Conservation (phyloP, 2,888 invertebrate species). For the Neoitamus cyanurus region DNA sequence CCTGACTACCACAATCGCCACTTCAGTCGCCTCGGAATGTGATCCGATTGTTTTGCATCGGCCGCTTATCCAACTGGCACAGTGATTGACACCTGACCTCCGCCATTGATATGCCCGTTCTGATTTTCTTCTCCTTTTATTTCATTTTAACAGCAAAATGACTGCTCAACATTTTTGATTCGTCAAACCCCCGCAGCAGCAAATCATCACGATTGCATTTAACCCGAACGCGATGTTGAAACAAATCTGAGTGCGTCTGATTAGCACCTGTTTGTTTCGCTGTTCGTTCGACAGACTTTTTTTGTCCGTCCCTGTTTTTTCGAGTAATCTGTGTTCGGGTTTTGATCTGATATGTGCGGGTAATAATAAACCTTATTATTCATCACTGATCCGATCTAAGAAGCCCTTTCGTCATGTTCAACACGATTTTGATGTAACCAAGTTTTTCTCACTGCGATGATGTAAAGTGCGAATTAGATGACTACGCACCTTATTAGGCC, state of each 20-base stretch:
- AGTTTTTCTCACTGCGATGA: neutral
- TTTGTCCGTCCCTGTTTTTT: neutral
- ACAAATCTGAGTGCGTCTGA: neutral
- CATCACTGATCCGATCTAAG: neutral
- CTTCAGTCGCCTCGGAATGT: neutral
- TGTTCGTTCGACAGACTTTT: neutral
- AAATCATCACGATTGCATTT: constrained; percentile 14
- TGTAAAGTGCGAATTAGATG: neutral
- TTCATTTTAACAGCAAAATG: neutral
- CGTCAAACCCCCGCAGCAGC: neutral
- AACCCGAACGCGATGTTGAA: neutral
- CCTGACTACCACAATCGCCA: too few species aligned
- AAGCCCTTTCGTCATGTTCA: neutral
- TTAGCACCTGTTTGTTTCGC: constrained; percentile 29
- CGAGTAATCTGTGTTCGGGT: neutral
- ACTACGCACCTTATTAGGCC: neutral
- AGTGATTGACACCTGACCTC: constrained; percentile 31
- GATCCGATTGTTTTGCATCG: neutral
- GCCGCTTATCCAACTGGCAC: neutral
- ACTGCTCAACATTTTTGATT: neutral
- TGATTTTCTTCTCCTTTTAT: neutral
- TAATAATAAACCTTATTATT: constrained; percentile 7
- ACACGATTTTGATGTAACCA: neutral
- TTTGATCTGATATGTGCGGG: neutral
- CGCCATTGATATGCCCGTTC: neutral